Conservation (phyloP, 1,140 invertebrate genomes). For the Rhyzopertha dominica region DNA sequence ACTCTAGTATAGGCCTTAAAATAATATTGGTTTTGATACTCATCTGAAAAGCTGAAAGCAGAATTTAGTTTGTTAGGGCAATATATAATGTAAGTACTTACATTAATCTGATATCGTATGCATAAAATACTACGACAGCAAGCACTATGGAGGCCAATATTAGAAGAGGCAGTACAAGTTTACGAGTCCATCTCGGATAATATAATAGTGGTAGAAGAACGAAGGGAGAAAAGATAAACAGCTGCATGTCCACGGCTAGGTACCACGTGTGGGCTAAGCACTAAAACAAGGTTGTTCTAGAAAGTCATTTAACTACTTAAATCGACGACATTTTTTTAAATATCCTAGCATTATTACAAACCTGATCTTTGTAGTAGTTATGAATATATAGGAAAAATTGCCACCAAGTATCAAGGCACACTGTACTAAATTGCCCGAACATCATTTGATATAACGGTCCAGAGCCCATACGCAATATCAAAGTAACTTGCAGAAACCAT, state of each 20-base stretch:
- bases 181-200: constrained; percentile 1
- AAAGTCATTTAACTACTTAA: not conserved
- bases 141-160: too few species aligned
- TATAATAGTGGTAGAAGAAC: not conserved
- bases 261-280: constrained; percentile 20
- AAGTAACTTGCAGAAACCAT: constrained; percentile 5
- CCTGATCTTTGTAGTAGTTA: constrained; percentile 37
- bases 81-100: too few species aligned
- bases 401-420: constrained; percentile 52
- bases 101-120: too few species aligned
- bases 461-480: constrained; percentile 9
- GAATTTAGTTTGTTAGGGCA: too few species aligned
- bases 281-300: constrained; percentile 11
- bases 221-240: constrained; percentile 19
- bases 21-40: too few species aligned
- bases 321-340: not conserved
- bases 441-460: constrained; percentile 48
- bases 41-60: too few species aligned
- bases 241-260: constrained; percentile 18
- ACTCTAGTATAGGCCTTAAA: too few species aligned
- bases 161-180: too few species aligned
- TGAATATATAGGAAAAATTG: constrained; percentile 48
- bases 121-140: too few species aligned
- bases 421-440: constrained; percentile 27
- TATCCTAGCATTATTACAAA: constrained; percentile 1